Conservation (phyloP, 2,888 invertebrate species). For the Corbicula japonica region DNA sequence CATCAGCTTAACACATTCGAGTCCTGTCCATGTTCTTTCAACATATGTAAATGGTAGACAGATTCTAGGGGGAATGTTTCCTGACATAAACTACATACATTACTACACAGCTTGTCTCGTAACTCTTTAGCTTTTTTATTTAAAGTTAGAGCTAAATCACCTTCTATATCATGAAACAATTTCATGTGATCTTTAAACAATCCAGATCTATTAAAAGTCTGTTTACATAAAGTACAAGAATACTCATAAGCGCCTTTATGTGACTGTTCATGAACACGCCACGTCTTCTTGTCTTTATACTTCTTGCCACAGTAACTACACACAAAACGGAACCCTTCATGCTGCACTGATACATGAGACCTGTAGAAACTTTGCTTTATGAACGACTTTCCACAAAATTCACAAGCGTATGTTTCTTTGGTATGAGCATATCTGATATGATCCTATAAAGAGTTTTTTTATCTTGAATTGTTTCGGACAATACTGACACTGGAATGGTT, state of each 20-base stretch:
- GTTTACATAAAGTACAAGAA: slow-evolving; percentile 33
- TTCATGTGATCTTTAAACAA: slow-evolving; percentile 35
- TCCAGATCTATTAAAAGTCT: slow-evolving; percentile 19
- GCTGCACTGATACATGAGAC: slow-evolving; percentile 36
- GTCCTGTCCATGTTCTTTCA: slow-evolving; percentile 26
- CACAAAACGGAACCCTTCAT: slow-evolving; percentile 27
- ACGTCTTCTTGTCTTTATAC: slow-evolving; percentile 36
- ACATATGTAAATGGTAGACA: slow-evolving; percentile 21
- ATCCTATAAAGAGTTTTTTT: slow-evolving; percentile 24
- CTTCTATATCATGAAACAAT: slow-evolving; percentile 32
- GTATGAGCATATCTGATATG: slow-evolving; percentile 26
- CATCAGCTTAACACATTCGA: too few relatives aligned
- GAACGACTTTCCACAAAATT: slow-evolving; percentile 40
- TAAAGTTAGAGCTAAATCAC: slow-evolving; percentile 19
- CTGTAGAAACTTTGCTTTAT: slow-evolving; percentile 30
- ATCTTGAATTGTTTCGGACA: slow-evolving; percentile 22
- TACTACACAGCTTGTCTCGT: slow-evolving; percentile 21
- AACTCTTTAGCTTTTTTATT: slow-evolving; percentile 33
- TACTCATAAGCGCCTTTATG: slow-evolving; percentile 41
- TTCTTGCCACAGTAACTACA: slow-evolving; percentile 37
- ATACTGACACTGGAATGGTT: slow-evolving; percentile 26
- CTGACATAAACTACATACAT: slow-evolving; percentile 25
- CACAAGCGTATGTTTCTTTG: slow-evolving; percentile 25
- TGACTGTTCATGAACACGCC: slow-evolving; percentile 32
- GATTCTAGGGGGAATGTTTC: slow-evolving; percentile 31